Percentiles rank a stretch among this genome's conserved stretches.
These are phyloP conservation scores for Menidia menidia DNA, from an alignment of 2,797 vertebrate species.

Conservation along the genomic window DNA sequence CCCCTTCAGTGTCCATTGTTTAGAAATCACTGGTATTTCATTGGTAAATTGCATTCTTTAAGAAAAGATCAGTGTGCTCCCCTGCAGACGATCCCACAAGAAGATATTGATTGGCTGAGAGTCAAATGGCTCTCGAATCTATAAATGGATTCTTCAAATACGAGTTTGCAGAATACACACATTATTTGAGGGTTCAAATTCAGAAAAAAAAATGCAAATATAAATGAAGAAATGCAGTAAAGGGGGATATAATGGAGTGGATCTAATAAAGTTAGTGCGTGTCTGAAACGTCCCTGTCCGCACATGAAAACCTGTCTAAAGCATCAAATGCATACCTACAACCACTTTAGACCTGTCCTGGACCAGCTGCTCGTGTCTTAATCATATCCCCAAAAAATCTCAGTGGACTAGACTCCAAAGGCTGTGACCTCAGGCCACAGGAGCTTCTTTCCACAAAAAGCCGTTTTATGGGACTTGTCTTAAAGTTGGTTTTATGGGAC, in stretches of 20 bases:
- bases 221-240: not conserved
- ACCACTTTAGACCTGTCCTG: constrained; percentile 11
- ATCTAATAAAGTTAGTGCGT: constrained; percentile 9
- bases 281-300: constrained; percentile 3
- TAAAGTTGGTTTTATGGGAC: constrained; percentile 56
- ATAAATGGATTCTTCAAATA: constrained; percentile 37
- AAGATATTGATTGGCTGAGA: constrained; percentile 49
- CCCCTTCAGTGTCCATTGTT: constrained; percentile 9
- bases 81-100: constrained; percentile 21
- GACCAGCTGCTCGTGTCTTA: not conserved
- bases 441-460: constrained; percentile 34
- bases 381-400: constrained; percentile 8
- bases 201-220: not conserved
- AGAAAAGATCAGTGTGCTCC: constrained; percentile 11
- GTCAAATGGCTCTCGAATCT: constrained; percentile 58
- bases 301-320: constrained; percentile 1
- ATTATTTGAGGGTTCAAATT: not conserved
- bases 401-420: not conserved
- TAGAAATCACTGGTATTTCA: constrained; percentile 24
- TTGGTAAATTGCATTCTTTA: not conserved
- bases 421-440: constrained; percentile 38
- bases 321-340: not conserved
- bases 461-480: constrained; percentile 52
- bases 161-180: not conserved
- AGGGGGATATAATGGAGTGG: constrained; percentile 26